Evolutionary conservation across 2,797 vertebrate genomes (phyloP), one percentile per base, ranked within the genome.

Genomic region (Parauchenoglanis ngamensis): DNA sequence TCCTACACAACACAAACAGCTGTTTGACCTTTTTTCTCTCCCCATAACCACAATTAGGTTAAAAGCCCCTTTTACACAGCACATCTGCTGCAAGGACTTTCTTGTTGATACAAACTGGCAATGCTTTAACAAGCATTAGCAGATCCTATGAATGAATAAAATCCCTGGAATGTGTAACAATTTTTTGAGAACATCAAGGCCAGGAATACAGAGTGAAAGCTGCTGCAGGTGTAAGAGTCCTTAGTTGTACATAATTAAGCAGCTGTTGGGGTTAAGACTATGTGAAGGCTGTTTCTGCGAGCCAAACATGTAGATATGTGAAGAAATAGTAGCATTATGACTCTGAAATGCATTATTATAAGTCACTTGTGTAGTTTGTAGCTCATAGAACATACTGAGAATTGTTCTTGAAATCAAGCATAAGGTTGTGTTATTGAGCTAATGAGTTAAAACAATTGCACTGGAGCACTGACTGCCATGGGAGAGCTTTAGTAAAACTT

Each of bases 71-170:
- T 61, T 80, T 61, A 80, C 31, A 25, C 4, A 23, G 31, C 77
- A 80, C 77, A 80, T 59, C 77, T 80, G 77, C 31, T 80, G 77
- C 77, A 40, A 59, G 25, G 56, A 80, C 31, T 40, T 80, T 44
- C 56, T 57, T 57, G 52, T 35, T 35, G 19, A 78, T 21, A 35
- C 28, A 57, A 56, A 78, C 76, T 21, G 54, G 76, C 52, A 57
- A 78, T 21, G n/a, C 28, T 56, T 78, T 78, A 78, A 78, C 77
- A 79, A 59, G 54, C 54, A 79, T 78, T 78, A 78, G 8, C 35
- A 35, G 54, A 57, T 35, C 35, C 76, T 78, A 28, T 57, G 76
- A 56, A 54, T 35, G 54, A 78, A 0, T 56, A 23, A 78, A 78
- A 77, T 54, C 15, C 28, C 77, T 57, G 54, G 17, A 49, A 78